Evolutionary conservation across 2,888 invertebrate species (phyloP).

Genomic region (Ecliptopera silaceata): DNA sequence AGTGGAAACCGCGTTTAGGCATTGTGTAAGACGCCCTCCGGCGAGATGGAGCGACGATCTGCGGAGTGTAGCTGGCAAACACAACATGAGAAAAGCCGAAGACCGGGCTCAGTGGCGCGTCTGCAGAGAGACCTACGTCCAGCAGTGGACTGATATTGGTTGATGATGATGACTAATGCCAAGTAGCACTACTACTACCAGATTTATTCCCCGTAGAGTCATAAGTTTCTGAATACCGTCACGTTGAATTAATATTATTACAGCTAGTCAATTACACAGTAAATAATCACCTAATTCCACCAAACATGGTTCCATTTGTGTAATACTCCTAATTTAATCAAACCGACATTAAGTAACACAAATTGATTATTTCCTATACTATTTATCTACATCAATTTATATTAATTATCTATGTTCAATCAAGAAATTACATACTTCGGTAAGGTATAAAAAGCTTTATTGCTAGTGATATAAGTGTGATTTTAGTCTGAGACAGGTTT

Average conservation of each 20-base stretch:
- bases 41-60: too few relatives aligned
- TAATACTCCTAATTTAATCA: conserved; percentile 25
- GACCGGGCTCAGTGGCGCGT: too few relatives aligned
- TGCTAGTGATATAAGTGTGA: conserved; percentile 21
- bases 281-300: conserved; percentile 8
- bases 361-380: conserved; percentile 37
- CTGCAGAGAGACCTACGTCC: too few relatives aligned
- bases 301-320: conserved; percentile 10
- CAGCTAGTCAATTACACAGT: background rate
- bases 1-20: too few relatives aligned
- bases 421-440: conserved; percentile 44
- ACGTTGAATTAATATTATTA: background rate
- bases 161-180: too few relatives aligned
- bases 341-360: conserved; percentile 23
- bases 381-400: conserved; percentile 41
- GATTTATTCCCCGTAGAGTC: background rate
- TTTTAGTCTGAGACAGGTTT: conserved; percentile 33
- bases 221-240: background rate
- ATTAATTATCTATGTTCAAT: conserved; percentile 47
- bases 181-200: too few relatives aligned
- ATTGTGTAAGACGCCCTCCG: too few relatives aligned
- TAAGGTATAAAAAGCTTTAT: conserved; percentile 33
- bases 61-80: too few relatives aligned
- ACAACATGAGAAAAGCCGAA: too few relatives aligned
- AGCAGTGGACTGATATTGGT: too few relatives aligned